Conservation (phyloP, 2,888 invertebrate species). For the Dolomedes plantarius region DNA sequence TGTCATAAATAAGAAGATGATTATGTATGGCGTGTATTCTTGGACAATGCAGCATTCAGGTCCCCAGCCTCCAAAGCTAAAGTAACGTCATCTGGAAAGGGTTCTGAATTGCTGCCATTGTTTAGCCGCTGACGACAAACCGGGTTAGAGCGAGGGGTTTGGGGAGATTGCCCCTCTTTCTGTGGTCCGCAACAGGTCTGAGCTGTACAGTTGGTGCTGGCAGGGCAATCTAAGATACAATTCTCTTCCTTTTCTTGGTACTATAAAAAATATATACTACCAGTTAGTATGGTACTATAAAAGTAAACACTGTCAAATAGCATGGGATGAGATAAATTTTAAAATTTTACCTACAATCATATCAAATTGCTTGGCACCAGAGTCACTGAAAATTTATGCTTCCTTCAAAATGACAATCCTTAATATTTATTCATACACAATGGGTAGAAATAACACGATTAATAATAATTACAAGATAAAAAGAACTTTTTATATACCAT, state of each 20-base stretch:
- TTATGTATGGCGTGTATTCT: background rate
- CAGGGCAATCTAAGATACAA: constrained; percentile 70
- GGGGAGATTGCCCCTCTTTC: constrained; percentile 69
- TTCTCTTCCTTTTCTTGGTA: constrained; percentile 67
- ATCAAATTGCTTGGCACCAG: no score
- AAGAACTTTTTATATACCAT: no score
- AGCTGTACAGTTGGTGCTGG: constrained; percentile 70
- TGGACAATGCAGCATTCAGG: background rate
- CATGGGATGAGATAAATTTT: no score
- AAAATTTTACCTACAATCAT: no score
- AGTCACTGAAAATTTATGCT: no score
- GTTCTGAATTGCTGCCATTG: constrained; percentile 43
- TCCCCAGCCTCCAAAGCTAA: constrained; percentile 45
- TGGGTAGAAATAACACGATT: no score
- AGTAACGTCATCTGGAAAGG: constrained; percentile 43
- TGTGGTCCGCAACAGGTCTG: constrained; percentile 72
- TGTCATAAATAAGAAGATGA: background rate
- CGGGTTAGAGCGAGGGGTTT: constrained; percentile 49
- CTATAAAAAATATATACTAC: no score
- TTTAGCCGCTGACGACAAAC: constrained; percentile 47
- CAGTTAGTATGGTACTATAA: no score
- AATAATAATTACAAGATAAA: no score
- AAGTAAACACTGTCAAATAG: no score
- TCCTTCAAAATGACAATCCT: no score
- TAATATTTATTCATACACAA: no score